A percentile compares a stretch with the other conserved stretches of the same genome.
Evolutionary conservation across 2,888 invertebrate genomes (phyloP).

Genomic region (Acrobasis repandana): DNA sequence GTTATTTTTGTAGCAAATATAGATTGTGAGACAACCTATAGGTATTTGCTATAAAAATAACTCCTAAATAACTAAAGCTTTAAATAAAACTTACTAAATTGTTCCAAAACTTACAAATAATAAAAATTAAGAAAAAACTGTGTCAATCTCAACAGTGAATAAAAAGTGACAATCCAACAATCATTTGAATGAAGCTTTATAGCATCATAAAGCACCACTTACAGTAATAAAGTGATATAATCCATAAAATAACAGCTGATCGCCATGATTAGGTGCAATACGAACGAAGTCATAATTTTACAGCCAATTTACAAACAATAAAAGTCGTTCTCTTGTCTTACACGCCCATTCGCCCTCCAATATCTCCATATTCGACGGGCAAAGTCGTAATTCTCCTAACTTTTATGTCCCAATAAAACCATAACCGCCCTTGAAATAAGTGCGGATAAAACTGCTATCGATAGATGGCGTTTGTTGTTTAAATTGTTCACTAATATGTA

Average conservation of each 20-base stretch:
- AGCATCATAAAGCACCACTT: conserved; percentile 66
- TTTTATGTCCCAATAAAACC: conserved; percentile 81
- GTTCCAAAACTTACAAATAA: not conserved
- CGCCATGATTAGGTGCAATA: conserved; percentile 76
- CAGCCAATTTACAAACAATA: conserved; percentile 84
- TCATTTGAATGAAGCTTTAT: conserved; percentile 62
- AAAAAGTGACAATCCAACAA: conserved; percentile 50
- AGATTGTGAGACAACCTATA: too few species aligned
- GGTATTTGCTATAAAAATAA: too few species aligned
- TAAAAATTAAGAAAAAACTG: not conserved
- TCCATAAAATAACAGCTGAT: conserved; percentile 80
- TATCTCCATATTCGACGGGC: conserved; percentile 78
- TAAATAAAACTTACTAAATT: not conserved
- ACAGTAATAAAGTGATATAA: conserved; percentile 75
- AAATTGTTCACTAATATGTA: conserved; percentile 44
- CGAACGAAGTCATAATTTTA: conserved; percentile 81
- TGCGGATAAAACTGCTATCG: conserved; percentile 44
- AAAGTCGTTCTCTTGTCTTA: conserved; percentile 80
- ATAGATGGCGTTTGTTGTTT: conserved; percentile 67
- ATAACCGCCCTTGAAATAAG: conserved; percentile 56
- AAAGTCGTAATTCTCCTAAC: conserved; percentile 71
- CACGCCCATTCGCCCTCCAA: conserved; percentile 77
- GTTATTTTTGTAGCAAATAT: too few species aligned
- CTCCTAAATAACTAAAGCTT: too few species aligned
- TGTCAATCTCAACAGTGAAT: conserved; percentile 36